Evolutionary conservation across 1,140 invertebrate species (phyloP), one percentile per base, ranked within the genome.

Genomic region (Amyelois transitella): DNA sequence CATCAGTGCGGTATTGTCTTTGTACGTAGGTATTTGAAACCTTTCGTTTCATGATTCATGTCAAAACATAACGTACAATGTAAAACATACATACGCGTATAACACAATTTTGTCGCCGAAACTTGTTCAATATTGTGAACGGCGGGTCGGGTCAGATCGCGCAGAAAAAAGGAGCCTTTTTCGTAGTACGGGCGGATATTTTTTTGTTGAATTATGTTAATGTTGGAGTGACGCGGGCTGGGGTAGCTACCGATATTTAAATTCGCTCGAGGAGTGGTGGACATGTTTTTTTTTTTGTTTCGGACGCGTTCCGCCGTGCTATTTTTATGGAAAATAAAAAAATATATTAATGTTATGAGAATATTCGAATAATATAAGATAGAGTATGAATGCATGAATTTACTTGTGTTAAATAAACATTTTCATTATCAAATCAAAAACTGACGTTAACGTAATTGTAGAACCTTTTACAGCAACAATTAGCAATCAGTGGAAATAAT

Each of bases 191-290:
- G 66, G 74, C 58, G 69, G 69, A 66, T 61, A 59, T 65, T 80
- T 86, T 83, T 86, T 79, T 76, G 75, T 75, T 75, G 74, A 82
- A 80, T 85, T 87, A 87, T 82, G 79, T 74, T 84, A 87, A 85
- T 86, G 67, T 52, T 55, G 51, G 64, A 76, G 63, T 74, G 75
- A 77, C 77, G 72, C 69, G 69, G 70, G 60, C 65, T 56, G 58
- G 56, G 66, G 58, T 71, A 59, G 73, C 70, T 76, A 80, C 67
- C 75, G 67, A 83, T 84, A 85, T 87, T 85, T 87, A 82, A 84
- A 85, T 87, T 74, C 63, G 64, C 57, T 51, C 57, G 48, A 59
- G 49, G 53, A 53, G 48, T 61, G 62, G 19, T 55, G 47, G 53
- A 49, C 55, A 48, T 55, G 55, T 61, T 62, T 60, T 64, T n/a